Evolutionary conservation across 2,113 vertebrate species (phyloP).

Genomic region (Seriola aureovittata): DNA sequence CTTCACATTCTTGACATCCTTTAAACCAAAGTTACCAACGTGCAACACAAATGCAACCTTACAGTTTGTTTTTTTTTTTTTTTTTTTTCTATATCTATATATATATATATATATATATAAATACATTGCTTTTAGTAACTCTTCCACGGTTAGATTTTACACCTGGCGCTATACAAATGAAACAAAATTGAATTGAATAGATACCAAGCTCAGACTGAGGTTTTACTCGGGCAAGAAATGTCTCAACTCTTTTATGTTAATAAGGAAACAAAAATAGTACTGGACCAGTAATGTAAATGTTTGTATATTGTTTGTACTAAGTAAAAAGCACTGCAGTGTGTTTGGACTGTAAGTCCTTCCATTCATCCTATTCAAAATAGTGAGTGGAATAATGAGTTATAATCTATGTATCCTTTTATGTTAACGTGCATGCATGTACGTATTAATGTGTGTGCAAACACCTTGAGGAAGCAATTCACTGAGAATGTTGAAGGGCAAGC

Average conservation of each 20-base stretch:
- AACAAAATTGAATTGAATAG: neutral
- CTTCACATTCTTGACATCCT: too few relatives aligned
- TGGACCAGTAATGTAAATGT: constrained; percentile 34
- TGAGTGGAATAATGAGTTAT: constrained; percentile 1
- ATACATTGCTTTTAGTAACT: constrained; percentile 42
- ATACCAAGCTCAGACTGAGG: constrained; percentile 36
- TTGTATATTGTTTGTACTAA: constrained; percentile 26
- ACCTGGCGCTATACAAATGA: too few relatives aligned
- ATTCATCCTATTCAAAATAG: constrained; percentile 31
- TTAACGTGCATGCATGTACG: constrained; percentile 1
- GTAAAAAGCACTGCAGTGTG: constrained; percentile 8
- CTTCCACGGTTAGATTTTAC: constrained; percentile 12
- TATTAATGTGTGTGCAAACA: neutral
- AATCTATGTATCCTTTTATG: constrained; percentile 4
- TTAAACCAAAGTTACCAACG: too few relatives aligned
- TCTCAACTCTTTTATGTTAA: neutral
- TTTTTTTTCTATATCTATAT: too few relatives aligned
- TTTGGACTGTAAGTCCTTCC: constrained; percentile 13
- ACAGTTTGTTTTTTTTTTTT: too few relatives aligned
- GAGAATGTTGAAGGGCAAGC: constrained; percentile 38
- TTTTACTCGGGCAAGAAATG: constrained; percentile 64
- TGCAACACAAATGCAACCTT: too few relatives aligned
- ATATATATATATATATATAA: neutral
- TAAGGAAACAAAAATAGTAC: constrained; percentile 20
- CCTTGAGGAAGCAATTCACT: constrained; percentile 19